Conservation (phyloP, 1,140 invertebrate species). For the Anthonomus grandis region DNA sequence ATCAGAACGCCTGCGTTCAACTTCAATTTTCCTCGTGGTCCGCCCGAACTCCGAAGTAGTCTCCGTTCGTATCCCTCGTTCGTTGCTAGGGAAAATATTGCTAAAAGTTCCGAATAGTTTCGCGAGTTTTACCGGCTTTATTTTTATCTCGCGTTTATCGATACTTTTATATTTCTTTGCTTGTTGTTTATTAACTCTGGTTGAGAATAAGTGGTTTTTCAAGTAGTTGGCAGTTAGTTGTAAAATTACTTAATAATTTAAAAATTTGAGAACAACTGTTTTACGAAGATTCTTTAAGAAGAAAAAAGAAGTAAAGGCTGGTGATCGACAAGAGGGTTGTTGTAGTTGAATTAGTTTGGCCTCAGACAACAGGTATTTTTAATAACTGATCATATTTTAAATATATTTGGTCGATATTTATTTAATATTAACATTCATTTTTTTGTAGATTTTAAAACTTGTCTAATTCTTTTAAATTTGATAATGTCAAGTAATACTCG, state of each 20-base stretch:
- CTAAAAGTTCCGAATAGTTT: slow-evolving; percentile 25
- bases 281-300: not conserved
- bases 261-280: not conserved
- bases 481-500: no score
- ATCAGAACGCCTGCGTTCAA: slow-evolving; percentile 36
- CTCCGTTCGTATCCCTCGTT: slow-evolving; percentile 36
- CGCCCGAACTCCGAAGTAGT: slow-evolving; percentile 45
- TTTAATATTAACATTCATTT: not conserved
- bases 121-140: slow-evolving; percentile 24
- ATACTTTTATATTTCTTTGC: slow-evolving; percentile 9
- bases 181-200: no score
- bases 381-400: not conserved
- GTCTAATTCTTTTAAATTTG: no score
- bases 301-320: slow-evolving; percentile 21
- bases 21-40: slow-evolving; percentile 42
- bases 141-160: slow-evolving; percentile 10
- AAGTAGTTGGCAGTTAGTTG: no score
- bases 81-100: slow-evolving; percentile 19
- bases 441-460: no score
- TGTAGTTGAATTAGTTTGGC: slow-evolving; percentile 12
- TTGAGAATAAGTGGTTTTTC: no score
- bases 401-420: not conserved
- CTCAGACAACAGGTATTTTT: slow-evolving; percentile 28
- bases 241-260: no score
- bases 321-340: slow-evolving; percentile 14